Evolutionary conservation across 2,888 invertebrate genomes (phyloP).

Genomic region (Pollenia amentaria): DNA sequence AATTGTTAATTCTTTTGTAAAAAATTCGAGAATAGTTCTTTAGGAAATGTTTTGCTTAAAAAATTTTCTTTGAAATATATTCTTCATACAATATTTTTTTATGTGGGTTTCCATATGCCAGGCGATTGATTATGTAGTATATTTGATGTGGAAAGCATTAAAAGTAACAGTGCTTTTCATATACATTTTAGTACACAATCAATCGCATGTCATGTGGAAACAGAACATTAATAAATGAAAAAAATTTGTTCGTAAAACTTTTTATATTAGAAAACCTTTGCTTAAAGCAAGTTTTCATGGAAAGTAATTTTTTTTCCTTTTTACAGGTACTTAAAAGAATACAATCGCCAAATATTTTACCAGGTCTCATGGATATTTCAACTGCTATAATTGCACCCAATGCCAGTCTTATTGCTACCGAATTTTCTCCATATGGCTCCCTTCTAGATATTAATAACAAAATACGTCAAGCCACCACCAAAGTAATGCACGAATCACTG

Average conservation of each 20-base stretch:
- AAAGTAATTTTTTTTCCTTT: slow-evolving; percentile 12
- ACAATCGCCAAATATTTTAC: slow-evolving; percentile 85
- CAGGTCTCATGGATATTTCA: slow-evolving; percentile 92
- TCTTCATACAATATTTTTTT: no score
- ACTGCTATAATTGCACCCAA: slow-evolving; percentile 92
- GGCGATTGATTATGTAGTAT: no score
- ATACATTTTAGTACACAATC: no score
- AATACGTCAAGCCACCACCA: slow-evolving; percentile 89
- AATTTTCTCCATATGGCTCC: slow-evolving; percentile 93
- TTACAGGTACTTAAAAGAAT: slow-evolving; percentile 80
- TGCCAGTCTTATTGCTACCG: slow-evolving; percentile 93
- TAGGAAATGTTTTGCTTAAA: no score
- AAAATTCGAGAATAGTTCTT: no score
- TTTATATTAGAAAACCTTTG: background rate
- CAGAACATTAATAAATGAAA: no score
- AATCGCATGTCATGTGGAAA: no score
- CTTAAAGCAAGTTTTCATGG: background rate
- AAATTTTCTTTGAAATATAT: no score
- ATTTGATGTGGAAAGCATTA: no score
- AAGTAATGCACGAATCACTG: slow-evolving; percentile 90
- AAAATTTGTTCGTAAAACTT: no score
- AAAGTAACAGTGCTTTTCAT: no score
- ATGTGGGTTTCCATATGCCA: no score
- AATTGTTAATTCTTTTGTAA: background rate
- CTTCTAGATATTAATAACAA: slow-evolving; percentile 92